Base-by-base conservation (phyloP, 2,797 vertebrate species). In the Phataginus tetradactyla region DNA sequence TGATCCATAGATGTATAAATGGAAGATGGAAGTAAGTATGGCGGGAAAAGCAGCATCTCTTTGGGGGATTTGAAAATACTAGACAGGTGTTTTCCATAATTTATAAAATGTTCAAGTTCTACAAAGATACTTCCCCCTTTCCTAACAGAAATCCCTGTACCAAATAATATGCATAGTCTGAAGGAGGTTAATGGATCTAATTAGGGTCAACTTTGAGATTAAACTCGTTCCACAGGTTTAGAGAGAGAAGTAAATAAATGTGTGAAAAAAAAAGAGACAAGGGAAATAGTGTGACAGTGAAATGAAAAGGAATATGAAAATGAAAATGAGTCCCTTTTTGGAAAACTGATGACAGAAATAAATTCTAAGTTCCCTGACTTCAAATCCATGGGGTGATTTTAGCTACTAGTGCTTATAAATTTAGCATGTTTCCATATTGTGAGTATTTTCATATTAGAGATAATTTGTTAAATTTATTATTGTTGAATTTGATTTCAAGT, bases 301-400 rank as follows among this genome's bases (percentile, higher is more conserved):
- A 85, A 59, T 61, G 4, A 4, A 94, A 59, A 85, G 5, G 6
- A 45, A 85, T 51, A 42, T 84, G 23, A 94, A 92, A 83, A 29
- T 90, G 7, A 86, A 83, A 68, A 61, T 72, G 13, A 69, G 4
- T 4, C 29, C 12, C 5, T 53, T 49, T 66, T n/a, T 66, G 11
- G 5, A 85, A 90, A 95, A 42, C n/a, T 61, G 49, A 66, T 74
- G 23, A 57, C 10, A 78, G 13, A 90, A 86, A 72, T 66, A 93
- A 89, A 71, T 71, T 78, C 4, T 88, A 37, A 68, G n/a, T 51
- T 64, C 45, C 9, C 25, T 49, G 2, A 75, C 2, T 57, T 64
- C 20, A 90, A 86, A 55, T 91, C 9, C 10, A 7, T 88, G 34
- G 88, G 21, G 1, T 20, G 1, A 12, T 14, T 66, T 53, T 34